Evolutionary conservation across 1,140 invertebrate species (phyloP).

Genomic region (Drosophila miranda): DNA sequence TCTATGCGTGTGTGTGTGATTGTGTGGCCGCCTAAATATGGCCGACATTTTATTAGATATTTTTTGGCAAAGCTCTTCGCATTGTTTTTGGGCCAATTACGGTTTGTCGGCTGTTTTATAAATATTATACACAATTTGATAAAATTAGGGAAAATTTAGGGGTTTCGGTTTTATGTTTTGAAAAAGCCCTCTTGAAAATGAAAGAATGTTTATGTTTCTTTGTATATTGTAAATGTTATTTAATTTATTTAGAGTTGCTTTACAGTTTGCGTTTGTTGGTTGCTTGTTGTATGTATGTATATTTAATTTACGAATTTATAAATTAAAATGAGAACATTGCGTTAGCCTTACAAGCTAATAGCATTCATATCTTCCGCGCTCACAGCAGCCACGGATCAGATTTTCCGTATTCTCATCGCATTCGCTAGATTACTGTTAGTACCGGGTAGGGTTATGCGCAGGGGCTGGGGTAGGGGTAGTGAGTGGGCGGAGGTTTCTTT

Average conservation of each 20-base stretch:
- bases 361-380: slow-evolving; percentile 67
- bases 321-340: slow-evolving; percentile 82
- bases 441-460: neutral
- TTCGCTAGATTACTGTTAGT: slow-evolving; percentile 45
- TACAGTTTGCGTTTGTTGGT: slow-evolving; percentile 58
- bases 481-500: slow-evolving; percentile 4
- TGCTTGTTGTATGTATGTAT: slow-evolving; percentile 49
- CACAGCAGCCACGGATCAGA: slow-evolving; percentile 12
- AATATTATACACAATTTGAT: slow-evolving; percentile 7
- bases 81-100: slow-evolving; percentile 28
- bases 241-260: slow-evolving; percentile 74
- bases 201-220: slow-evolving; percentile 11
- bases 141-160: neutral
- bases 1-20: slow-evolving; percentile 15
- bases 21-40: slow-evolving; percentile 61
- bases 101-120: slow-evolving; percentile 8
- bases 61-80: slow-evolving; percentile 50
- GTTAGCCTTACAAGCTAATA: slow-evolving; percentile 79
- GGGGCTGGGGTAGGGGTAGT: slow-evolving; percentile 8
- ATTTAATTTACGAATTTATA: slow-evolving; percentile 67
- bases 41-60: slow-evolving; percentile 58
- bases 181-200: neutral
- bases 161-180: neutral
- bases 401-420: slow-evolving; percentile 34
- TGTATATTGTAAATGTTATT: slow-evolving; percentile 70